These are phyloP conservation scores for Tenthredo notha DNA, from an alignment of 2,888 invertebrate genomes.

Conservation along the genomic window DNA sequence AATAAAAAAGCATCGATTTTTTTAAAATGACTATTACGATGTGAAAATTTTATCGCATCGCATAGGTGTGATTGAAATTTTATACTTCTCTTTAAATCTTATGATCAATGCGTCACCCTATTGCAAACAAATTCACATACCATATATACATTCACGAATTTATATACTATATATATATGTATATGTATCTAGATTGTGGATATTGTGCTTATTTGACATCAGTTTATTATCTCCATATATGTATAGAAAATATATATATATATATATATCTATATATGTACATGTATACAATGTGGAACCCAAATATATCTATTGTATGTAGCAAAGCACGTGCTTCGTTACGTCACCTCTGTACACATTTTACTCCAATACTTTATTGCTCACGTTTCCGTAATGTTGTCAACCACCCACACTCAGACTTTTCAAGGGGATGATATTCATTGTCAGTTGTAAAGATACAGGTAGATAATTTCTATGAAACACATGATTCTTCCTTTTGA, in stretches of 20 bases:
- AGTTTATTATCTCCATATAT: background rate
- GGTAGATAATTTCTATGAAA: background rate
- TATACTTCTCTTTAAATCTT: background rate
- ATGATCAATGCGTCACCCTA: background rate
- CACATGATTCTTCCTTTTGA: background rate
- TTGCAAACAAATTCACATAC: background rate
- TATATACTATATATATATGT: no score
- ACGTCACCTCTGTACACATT: slow-evolving; percentile 1
- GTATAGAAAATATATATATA: no score
- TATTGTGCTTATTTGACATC: background rate
- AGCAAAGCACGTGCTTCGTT: background rate
- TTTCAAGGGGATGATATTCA: background rate
- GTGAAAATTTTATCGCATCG: background rate
- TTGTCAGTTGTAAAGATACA: background rate
- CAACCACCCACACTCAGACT: background rate
- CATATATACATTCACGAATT: background rate
- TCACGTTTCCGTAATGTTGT: background rate
- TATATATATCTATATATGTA: no score
- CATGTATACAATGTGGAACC: background rate
- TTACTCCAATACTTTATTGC: slow-evolving; percentile 3
- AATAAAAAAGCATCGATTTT: no score
- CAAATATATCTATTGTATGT: background rate
- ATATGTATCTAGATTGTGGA: background rate
- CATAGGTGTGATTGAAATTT: background rate
- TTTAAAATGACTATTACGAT: no score